Evolutionary conservation across 2,888 invertebrate genomes (phyloP), one percentile per base, ranked within the genome.

Genomic region (Mongoloraphidia duomilia): DNA sequence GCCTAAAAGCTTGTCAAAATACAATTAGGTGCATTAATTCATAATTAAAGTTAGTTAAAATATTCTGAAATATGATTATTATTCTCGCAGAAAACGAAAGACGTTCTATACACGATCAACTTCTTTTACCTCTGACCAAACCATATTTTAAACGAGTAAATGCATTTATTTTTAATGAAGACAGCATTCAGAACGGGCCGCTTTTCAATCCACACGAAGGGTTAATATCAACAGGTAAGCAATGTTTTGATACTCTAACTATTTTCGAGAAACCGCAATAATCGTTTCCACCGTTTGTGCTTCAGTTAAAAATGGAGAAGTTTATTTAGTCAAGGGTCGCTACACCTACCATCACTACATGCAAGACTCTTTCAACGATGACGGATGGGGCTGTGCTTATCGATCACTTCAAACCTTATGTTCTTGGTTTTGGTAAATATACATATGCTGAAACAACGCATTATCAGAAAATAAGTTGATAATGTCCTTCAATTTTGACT

Each of bases 321-420:
- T 73, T 50, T 71, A 69, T 40, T 53, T 83, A 34, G 82, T 97
- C 3, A 74, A 81, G 54, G 98, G 98, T 2, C 75, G 79, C 54
- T 98, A 98, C 63, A 74, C 82, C 13, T 99, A 98, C 68, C 86
- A 93, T 64, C 98, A 99, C 67, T 99, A 99, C 66, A 85, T 92
- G 82, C 95, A 96, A 66, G 87, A 96, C 61, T 77, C 80, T 56
- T 81, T 92, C 64, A 86, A 96, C 66, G 98, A 98, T 61, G 84
- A 87, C 65, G 94, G 94, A n/a, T 98, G 98, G 98, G 98, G 98
- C 5, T 98, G 98, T 71, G 98, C 98, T 0, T 98, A 98, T 64
- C 78, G 98, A 52, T 96, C 96, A 1, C 73, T 98, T 60, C 98
- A 98, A 71, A 96, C 97, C 0, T 76, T 98, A 54, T 80, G 89